Evolutionary conservation across 2,888 invertebrate species (phyloP).

Genomic region (Amphipyra tragopoginis): DNA sequence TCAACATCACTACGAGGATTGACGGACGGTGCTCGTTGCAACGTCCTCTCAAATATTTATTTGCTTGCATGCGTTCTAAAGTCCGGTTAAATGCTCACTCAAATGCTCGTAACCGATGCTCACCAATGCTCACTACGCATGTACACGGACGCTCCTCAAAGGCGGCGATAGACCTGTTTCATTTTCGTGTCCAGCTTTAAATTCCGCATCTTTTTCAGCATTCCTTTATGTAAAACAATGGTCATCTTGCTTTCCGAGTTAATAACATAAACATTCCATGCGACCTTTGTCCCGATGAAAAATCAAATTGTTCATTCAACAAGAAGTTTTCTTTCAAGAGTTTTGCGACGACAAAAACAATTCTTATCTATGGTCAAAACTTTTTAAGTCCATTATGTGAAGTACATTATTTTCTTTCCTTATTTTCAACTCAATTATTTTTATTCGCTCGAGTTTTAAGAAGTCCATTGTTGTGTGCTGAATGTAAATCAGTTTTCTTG

Average conservation of each 20-base stretch:
- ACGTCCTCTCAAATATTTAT: too few species aligned
- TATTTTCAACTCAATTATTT: constrained; percentile 28
- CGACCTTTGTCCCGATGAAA: constrained; percentile 10
- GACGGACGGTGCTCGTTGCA: too few species aligned
- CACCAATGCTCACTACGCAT: too few species aligned
- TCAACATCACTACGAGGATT: too few species aligned
- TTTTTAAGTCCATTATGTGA: constrained; percentile 45
- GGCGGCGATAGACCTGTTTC: too few species aligned
- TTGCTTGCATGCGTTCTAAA: too few species aligned
- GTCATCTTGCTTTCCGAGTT: neutral
- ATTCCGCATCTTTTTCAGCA: constrained; percentile 3
- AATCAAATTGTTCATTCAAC: constrained; percentile 21
- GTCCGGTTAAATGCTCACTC: too few species aligned
- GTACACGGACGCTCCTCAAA: too few species aligned
- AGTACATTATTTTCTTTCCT: constrained; percentile 19
- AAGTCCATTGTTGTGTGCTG: constrained; percentile 23
- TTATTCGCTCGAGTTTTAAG: constrained; percentile 16
- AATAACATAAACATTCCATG: constrained; percentile 13
- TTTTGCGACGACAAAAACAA: constrained; percentile 31
- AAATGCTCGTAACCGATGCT: too few species aligned
- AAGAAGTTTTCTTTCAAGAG: constrained; percentile 25
- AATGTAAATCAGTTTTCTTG: constrained; percentile 34
- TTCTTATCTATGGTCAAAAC: constrained; percentile 25
- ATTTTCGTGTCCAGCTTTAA: neutral
- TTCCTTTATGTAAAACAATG: neutral